Conservation (phyloP, 2,113 vertebrate species). For the Oriolus oriolus region DNA sequence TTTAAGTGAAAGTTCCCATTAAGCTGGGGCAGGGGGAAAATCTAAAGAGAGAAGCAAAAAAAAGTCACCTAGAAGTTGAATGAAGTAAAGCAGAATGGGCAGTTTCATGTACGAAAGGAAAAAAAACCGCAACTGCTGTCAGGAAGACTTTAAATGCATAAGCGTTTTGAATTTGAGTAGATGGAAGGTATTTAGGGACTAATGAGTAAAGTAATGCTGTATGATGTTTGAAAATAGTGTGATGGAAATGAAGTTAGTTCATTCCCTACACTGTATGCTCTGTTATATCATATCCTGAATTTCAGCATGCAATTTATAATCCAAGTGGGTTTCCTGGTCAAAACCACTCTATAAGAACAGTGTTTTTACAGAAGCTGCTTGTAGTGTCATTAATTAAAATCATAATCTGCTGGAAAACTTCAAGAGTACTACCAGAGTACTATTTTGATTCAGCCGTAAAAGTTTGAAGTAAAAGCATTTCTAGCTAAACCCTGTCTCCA, state of each 20-base stretch:
- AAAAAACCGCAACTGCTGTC: not conserved
- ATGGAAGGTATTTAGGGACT: not conserved
- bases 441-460: not conserved
- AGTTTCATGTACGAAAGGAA: not conserved
- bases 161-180: not conserved
- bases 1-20: not conserved
- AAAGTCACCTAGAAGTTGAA: not conserved
- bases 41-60: not conserved
- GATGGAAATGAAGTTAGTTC: not conserved
- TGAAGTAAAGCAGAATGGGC: not conserved
- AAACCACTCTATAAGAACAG: not conserved
- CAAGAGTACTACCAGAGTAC: not conserved
- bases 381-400: not conserved
- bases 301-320: not conserved
- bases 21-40: not conserved
- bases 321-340: not conserved
- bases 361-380: not conserved
- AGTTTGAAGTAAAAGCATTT: not conserved
- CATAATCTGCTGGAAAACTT: not conserved
- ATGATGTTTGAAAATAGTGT: not conserved
- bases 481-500: not conserved
- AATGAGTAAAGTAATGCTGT: slow-evolving; percentile 20
- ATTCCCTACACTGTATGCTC: not conserved
- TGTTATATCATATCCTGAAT: not conserved
- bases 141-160: not conserved